Conservation (phyloP, 2,888 invertebrate genomes). For the Tanaodytes sp. region DNA sequence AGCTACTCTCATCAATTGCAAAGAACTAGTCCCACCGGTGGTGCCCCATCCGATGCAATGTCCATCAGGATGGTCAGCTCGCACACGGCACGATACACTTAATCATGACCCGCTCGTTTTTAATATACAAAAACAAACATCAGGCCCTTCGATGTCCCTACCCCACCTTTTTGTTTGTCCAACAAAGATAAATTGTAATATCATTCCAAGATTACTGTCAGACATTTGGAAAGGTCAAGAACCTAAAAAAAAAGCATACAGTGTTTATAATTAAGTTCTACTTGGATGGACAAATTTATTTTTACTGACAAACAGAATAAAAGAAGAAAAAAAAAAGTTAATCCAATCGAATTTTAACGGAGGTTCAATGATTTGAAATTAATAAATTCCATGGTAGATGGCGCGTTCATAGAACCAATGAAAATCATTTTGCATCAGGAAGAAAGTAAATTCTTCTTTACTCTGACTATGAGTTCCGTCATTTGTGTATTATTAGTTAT, state of each 20-base stretch:
- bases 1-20: slow-evolving; percentile 70
- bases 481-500: too few species aligned
- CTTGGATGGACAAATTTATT: slow-evolving; percentile 30
- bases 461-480: too few species aligned
- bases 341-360: too few species aligned
- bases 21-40: slow-evolving; percentile 69
- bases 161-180: too few species aligned
- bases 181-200: slow-evolving; percentile 1
- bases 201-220: slow-evolving; percentile 4
- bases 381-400: slow-evolving; percentile 42
- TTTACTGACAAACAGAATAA: slow-evolving; percentile 20
- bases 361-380: slow-evolving; percentile 25
- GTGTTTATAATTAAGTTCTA: too few species aligned
- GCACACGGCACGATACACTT: slow-evolving; percentile 62
- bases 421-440: slow-evolving; percentile 22
- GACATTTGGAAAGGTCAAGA: slow-evolving; percentile 43
- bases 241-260: slow-evolving; percentile 15
- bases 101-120: slow-evolving; percentile 36
- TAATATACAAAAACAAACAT: slow-evolving; percentile 26
- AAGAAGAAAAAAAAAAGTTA: too few species aligned
- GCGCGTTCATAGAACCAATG: slow-evolving; percentile 13
- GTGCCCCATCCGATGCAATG: slow-evolving; percentile 67
- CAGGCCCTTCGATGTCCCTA: neutral
- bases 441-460: too few species aligned
- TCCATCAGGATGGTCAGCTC: slow-evolving; percentile 69